Percentiles rank a stretch among this genome's conserved stretches.
Evolutionary conservation across 2,113 vertebrate species (phyloP).

Genomic region (Theropithecus gelada): DNA sequence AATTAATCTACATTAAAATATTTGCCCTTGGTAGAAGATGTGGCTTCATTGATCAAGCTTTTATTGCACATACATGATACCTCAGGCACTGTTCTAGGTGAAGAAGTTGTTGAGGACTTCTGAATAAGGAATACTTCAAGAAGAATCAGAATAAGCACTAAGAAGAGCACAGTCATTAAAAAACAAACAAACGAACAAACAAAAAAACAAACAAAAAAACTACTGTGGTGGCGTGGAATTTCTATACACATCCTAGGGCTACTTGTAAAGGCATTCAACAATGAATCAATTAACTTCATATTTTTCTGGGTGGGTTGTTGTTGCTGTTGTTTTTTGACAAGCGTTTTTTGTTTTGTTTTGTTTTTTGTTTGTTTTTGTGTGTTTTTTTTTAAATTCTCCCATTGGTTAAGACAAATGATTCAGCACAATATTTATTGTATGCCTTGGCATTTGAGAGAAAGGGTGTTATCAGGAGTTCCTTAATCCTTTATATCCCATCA

Average conservation of each 20-base stretch:
- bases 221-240: background rate
- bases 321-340: background rate
- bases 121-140: background rate
- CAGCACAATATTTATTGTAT: background rate
- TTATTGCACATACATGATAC: background rate
- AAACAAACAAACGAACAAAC: background rate
- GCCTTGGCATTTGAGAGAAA: background rate
- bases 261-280: background rate
- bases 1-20: background rate
- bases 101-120: background rate
- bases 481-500: background rate
- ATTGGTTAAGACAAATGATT: background rate
- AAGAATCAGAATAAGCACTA: background rate
- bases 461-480: background rate
- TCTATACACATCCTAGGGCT: background rate
- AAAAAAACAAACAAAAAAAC: background rate
- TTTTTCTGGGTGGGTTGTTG: background rate
- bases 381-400: background rate
- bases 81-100: background rate
- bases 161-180: background rate
- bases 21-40: background rate
- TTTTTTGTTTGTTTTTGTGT: too few species aligned
- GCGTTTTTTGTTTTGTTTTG: background rate
- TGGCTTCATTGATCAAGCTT: background rate
- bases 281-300: background rate